These are phyloP conservation scores for Stictonetta naevosa DNA, from an alignment of 2,113 vertebrate species.

Conservation along the genomic window DNA sequence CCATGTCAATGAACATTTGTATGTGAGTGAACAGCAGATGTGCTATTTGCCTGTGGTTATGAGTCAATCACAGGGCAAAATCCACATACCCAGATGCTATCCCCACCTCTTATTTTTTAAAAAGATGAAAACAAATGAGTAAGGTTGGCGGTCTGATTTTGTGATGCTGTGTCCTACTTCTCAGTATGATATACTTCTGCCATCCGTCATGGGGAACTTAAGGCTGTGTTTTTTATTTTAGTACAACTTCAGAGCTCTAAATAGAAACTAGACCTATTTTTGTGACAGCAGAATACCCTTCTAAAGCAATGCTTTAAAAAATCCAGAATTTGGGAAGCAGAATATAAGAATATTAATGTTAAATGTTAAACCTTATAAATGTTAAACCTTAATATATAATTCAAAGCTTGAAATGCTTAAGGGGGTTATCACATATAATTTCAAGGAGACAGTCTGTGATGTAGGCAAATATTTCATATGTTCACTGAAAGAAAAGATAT, in stretches of 20 bases:
- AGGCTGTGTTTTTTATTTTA: not conserved
- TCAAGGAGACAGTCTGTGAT: not conserved
- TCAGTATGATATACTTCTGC: not conserved
- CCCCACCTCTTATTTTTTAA: not conserved
- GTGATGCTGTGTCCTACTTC: not conserved
- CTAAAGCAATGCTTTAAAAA: not conserved
- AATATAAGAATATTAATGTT: too few species aligned
- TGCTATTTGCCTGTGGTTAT: not conserved
- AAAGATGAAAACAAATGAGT: not conserved
- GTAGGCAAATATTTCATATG: not conserved
- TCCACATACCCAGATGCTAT: not conserved
- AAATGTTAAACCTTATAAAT: not conserved
- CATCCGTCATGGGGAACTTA: not conserved
- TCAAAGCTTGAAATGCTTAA: not conserved
- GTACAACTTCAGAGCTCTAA: not conserved
- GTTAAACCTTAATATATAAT: not conserved
- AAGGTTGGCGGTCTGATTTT: not conserved
- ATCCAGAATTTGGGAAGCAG: not conserved
- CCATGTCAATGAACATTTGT: not conserved
- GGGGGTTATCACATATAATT: not conserved
- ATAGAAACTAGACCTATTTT: not conserved
- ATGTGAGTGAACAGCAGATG: accelerated
- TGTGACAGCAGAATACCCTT: not conserved
- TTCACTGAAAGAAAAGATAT: not conserved
- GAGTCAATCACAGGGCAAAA: not conserved